Conservation (phyloP, 2,113 vertebrate genomes). For the Camelus bactrianus region DNA sequence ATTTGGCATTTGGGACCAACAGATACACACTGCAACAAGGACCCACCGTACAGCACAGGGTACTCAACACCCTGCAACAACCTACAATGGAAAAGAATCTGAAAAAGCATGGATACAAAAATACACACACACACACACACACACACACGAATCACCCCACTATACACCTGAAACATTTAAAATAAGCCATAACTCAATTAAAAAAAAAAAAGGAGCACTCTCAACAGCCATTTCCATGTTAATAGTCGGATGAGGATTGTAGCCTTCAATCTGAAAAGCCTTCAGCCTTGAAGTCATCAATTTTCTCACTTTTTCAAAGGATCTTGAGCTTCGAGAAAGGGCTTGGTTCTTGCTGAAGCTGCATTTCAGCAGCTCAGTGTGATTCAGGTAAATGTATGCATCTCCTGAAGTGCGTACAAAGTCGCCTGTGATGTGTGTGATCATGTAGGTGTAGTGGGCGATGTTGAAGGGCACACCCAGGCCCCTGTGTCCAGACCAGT, state of each 20-base stretch:
- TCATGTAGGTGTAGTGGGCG: constrained; percentile 98
- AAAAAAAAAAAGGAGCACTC: neutral
- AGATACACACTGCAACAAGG: no score
- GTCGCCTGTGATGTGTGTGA: constrained; percentile 96
- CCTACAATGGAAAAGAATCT: no score
- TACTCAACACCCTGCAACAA: no score
- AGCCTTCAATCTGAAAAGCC: constrained; percentile 96
- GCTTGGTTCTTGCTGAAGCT: constrained; percentile 94
- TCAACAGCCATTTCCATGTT: constrained; percentile 98
- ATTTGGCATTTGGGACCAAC: no score
- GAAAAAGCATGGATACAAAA: no score
- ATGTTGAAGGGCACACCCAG: constrained; percentile 98
- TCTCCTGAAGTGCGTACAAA: constrained; percentile 97
- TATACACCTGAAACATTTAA: no score
- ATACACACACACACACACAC: no score
- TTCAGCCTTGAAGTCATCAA: constrained; percentile 93
- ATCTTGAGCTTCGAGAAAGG: constrained; percentile 96
- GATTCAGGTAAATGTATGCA: constrained; percentile 96
- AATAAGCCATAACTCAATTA: no score
- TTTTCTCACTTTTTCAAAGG: constrained; percentile 91
- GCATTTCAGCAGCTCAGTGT: constrained; percentile 93
- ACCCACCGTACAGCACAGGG: no score
- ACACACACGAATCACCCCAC: no score
- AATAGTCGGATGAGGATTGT: constrained; percentile 95
- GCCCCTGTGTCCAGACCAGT: constrained; percentile 97